Evolutionary conservation across 2,888 invertebrate genomes (phyloP), one percentile per base, ranked within the genome.

Genomic region (Byasa hedistus): DNA sequence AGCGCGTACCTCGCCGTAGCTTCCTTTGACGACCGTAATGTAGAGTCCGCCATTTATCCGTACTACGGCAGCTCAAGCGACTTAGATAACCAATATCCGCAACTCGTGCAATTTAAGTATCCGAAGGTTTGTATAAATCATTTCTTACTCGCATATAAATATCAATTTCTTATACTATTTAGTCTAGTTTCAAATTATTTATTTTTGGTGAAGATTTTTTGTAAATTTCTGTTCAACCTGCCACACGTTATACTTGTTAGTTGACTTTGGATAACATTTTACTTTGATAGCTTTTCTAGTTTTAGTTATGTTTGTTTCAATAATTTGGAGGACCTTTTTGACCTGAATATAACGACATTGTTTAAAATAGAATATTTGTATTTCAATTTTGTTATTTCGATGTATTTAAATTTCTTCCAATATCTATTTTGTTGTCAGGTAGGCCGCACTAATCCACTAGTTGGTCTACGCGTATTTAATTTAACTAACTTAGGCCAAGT

Each of bases 361-460:
- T 39, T 39, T 15, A 39, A 39, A 15, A 39, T 39, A 48, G 5
- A 48, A n/a, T 48, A n/a, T 48, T 48, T 48, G 0, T 48, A 48
- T 48, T 7, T 48, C 5, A 15, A 15, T 48, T 19, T 48, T n/a
- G 8, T n/a, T 7, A n/a, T 48, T 7, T 2, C 8, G 5, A n/a
- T n/a, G 39, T 39, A 39, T 48, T 48, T 5, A 48, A 48, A 48
- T 48, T 5, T 48, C 3, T n/a, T 48, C 12, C n/a, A n/a, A 48
- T 19, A 15, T 60, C 67, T 52, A 66, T 69, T 75, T 77, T 71
- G 68, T 76, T 86, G 87, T 72, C 84, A 95, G 94, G 93, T 93
- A 72, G 96, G 96, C 72, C 93, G 94, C 65, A 87, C 86, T 44
- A 97, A 97, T 87, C 97, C 97, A 0, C 82, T 86, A 12, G 96